Conservation (phyloP, 1,140 invertebrate species). For the Cyclargus thomasi region DNA sequence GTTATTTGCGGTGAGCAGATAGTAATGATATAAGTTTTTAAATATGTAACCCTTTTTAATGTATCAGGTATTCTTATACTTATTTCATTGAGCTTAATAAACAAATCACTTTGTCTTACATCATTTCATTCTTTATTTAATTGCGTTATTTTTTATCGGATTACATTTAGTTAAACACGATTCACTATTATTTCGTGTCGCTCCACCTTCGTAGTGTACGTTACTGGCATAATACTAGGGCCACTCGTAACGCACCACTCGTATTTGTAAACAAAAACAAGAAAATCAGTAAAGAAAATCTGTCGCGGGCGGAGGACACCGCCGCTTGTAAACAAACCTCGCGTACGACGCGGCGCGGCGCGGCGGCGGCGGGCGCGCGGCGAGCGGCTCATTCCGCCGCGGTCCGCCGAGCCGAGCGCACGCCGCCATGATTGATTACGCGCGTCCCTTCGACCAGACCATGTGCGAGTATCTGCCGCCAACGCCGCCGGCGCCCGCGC, state of each 20-base stretch:
- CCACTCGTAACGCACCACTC: neutral
- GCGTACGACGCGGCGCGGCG: neutral
- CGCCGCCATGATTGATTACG: constrained; percentile 60
- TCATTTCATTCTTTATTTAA: no score
- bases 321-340: constrained; percentile 51
- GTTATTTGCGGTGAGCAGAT: no score
- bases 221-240: neutral
- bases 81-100: no score
- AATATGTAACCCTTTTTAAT: no score
- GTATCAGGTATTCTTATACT: no score
- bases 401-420: constrained; percentile 46
- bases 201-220: neutral
- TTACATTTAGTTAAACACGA: no score
- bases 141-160: no score
- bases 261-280: constrained; percentile 16
- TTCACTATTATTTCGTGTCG: no score
- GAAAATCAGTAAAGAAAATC: constrained; percentile 14
- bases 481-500: constrained; percentile 48
- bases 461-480: constrained; percentile 56
- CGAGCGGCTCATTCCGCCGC: constrained; percentile 51
- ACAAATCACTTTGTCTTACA: no score
- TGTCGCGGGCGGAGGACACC: constrained; percentile 22
- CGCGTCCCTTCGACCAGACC: constrained; percentile 58
- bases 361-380: constrained; percentile 28
- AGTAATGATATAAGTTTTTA: no score